These are phyloP conservation scores for Haplochromis burtoni DNA, from an alignment of 2,113 vertebrate genomes.

Conservation along the genomic window DNA sequence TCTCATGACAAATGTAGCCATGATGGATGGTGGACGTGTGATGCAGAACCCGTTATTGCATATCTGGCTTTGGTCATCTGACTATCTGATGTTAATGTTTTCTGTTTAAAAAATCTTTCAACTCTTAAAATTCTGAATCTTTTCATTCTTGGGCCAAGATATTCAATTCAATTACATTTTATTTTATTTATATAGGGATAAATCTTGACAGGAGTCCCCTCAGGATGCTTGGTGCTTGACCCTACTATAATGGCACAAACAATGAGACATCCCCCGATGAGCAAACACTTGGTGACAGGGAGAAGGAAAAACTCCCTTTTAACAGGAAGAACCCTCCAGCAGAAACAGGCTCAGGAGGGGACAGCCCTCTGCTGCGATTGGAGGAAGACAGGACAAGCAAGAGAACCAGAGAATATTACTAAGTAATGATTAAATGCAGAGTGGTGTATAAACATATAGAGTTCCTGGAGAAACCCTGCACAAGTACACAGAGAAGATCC, in stretches of 20 bases:
- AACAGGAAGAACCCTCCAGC: neutral
- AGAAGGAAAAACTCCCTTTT: neutral
- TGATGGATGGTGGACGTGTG: neutral
- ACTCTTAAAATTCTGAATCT: neutral
- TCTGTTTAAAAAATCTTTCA: accelerated
- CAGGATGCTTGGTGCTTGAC: neutral
- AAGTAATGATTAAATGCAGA: neutral
- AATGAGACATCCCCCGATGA: neutral
- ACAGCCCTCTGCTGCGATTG: neutral
- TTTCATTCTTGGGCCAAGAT: neutral
- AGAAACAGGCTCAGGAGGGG: accelerated
- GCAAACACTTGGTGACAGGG: neutral
- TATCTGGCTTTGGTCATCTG: neutral
- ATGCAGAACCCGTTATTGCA: neutral
- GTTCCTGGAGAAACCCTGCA: neutral
- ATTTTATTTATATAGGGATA: neutral
- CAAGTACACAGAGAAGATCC: neutral
- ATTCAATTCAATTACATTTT: neutral
- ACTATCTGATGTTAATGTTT: neutral
- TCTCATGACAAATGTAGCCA: neutral
- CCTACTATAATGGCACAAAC: neutral
- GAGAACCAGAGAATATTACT: neutral
- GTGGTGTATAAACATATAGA: neutral
- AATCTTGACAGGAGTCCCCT: neutral
- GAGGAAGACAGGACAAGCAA: neutral